Evolutionary conservation across 2,888 invertebrate genomes (phyloP), one percentile per base, ranked within the genome.

Genomic region (Chrysina gloriosa): DNA sequence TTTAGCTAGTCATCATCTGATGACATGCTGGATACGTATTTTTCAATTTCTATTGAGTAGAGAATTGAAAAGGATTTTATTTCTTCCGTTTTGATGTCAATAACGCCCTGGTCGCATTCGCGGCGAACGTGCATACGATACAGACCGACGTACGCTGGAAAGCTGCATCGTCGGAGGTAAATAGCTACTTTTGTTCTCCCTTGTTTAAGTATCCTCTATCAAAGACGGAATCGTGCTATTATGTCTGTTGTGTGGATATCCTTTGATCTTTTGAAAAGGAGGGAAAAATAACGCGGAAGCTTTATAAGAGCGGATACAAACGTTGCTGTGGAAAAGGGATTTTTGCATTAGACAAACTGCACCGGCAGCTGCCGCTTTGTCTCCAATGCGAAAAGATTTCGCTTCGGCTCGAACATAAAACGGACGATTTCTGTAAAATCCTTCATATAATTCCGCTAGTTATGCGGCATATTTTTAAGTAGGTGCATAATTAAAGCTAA

Each of bases 321-420:
- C 25, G 39, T 39, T 23, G 39, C 58, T 58, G 7, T n/a, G 25
- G 14, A 14, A 16, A 39, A n/a, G n/a, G 25, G 39, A 39, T 39
- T 58, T 58, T 39, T 58, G 6, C 58, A 29, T 52, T 52, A 58
- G 31, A 39, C 58, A 58, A 58, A 58, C 39, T 58, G 58, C 58
- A 58, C n/a, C n/a, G n/a, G n/a, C n/a, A n/a, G 2, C 23, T 9
- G 23, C 25, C 19, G 25, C 39, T 58, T 58, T 58, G 58, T 58
- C 14, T 11, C 58, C 34, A 39, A 39, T 58, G 25, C 2, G 50
- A 14, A 9, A 50, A 27, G 9, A 29, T 27, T 47, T 19, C 23
- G 23, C n/a, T 19, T 45, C 21, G 19, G 21, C 19, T 7, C 19
- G 6, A 5, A 5, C 19, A 9, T 21, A 45, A 16, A 21, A 19